Evolutionary conservation across 2,888 invertebrate species (phyloP), one percentile per base, ranked within the genome.

Genomic region (Amphimallon solstitiale): DNA sequence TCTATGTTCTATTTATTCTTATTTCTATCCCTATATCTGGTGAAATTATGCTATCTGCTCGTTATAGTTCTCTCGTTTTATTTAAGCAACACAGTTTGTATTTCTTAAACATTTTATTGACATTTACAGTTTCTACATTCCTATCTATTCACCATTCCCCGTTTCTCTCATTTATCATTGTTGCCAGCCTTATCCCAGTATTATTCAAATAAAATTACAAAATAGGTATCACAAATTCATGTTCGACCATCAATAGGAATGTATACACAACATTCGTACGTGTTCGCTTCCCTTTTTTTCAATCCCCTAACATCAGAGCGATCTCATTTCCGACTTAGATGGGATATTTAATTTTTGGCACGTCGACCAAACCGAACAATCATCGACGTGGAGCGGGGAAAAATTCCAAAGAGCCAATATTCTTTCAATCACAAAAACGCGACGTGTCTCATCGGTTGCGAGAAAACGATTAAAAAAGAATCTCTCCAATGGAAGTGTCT

Each of bases 291-390:
- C 29, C 34, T 43, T 34, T 29, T 61, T 48, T n/a, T 49, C 35
- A 48, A 17, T 40, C 38, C 51, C 49, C 52, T 21, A 45, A 60
- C 68, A 65, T 65, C 67, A 68, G n/a, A n/a, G 65, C 71, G 68
- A 79, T 76, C 76, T 76, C 76, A 81, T 81, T 81, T 81, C 81
- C 81, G 79, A 63, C 73, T 73, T 75, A 78, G 77, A 78, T 76
- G 77, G 80, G 80, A 77, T 79, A 81, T 81, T 81, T 81, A 80
- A 81, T 81, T 81, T n/a, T 78, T 77, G 73, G 76, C 71, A 74
- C 77, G 76, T 78, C 79, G 77, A 76, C 78, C 78, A 78, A 80
- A 76, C 78, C 78, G 78, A 80, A 80, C 80, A 80, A 80, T 79
- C 80, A 75, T 75, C 74, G 56, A 63, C 71, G 68, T 64, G 67